A percentile compares a stretch with the other conserved stretches of the same genome.
Conservation (phyloP, 2,888 invertebrate genomes). For the Eurois occulta region DNA sequence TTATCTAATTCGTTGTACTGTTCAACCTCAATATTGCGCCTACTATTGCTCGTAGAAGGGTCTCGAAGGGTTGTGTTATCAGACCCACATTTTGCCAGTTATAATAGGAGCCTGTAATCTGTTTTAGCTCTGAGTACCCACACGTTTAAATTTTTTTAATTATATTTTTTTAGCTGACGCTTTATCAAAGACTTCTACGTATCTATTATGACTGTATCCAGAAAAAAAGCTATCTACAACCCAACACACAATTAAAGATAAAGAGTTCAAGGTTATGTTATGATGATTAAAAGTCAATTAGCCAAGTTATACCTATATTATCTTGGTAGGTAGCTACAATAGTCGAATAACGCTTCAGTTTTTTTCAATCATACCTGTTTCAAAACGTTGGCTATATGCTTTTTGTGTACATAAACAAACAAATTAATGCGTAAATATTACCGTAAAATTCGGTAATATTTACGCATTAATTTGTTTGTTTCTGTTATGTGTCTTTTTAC, state of each 20-base stretch:
- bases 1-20: neutral
- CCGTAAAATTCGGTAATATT: too few species aligned
- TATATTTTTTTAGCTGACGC: neutral
- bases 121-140: neutral
- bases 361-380: neutral
- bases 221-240: neutral
- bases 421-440: neutral
- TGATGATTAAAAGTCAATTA: constrained; percentile 10
- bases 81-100: neutral
- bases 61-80: neutral
- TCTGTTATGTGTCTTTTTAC: neutral
- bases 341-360: neutral
- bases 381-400: neutral
- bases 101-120: neutral
- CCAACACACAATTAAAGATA: neutral
- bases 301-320: neutral
- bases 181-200: constrained; percentile 1
- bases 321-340: neutral
- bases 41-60: neutral
- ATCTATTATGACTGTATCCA: neutral
- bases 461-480: too few species aligned
- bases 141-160: neutral
- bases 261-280: neutral
- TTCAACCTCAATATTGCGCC: neutral
- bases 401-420: neutral